A percentile compares a stretch with the other conserved stretches of the same genome.
Evolutionary conservation across 2,888 invertebrate species (phyloP).

Genomic region (Athalia rosae): DNA sequence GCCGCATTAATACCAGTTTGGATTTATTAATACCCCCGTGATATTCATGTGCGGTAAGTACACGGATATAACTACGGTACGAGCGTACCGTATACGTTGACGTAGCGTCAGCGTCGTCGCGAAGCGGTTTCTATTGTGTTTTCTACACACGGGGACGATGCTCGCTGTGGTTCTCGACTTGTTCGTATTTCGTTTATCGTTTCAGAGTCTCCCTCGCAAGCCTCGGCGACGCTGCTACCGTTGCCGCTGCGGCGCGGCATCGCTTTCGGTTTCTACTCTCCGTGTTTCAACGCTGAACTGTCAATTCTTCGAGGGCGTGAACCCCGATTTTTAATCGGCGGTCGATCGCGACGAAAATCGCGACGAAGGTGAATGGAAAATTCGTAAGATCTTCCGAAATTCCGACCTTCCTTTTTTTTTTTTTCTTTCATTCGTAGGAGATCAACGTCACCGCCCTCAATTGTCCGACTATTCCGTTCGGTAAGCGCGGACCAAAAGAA

Average conservation of each 20-base stretch:
- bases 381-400: no score
- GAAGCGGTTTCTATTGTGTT: constrained; percentile 62
- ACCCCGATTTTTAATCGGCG: no score
- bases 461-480: no score
- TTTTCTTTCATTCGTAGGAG: background rate
- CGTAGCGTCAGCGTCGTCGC: constrained; percentile 69
- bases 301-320: no score
- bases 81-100: no score
- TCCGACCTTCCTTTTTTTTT: no score
- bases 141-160: constrained; percentile 9
- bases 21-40: constrained; percentile 72
- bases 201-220: constrained; percentile 28
- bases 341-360: background rate
- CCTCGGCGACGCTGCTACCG: constrained; percentile 11
- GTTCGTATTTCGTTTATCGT: constrained; percentile 35
- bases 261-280: no score
- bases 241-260: constrained; percentile 8
- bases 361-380: no score
- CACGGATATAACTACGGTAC: no score
- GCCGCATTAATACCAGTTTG: constrained; percentile 70
- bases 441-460: background rate
- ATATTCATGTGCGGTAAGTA: constrained; percentile 66
- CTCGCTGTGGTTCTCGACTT: constrained; percentile 22
- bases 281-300: no score
- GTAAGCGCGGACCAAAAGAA: no score